phyloP scores from a whole-genome alignment of 2,113 vertebrate species.

The Brachionichthys hirsutus region DNA sequence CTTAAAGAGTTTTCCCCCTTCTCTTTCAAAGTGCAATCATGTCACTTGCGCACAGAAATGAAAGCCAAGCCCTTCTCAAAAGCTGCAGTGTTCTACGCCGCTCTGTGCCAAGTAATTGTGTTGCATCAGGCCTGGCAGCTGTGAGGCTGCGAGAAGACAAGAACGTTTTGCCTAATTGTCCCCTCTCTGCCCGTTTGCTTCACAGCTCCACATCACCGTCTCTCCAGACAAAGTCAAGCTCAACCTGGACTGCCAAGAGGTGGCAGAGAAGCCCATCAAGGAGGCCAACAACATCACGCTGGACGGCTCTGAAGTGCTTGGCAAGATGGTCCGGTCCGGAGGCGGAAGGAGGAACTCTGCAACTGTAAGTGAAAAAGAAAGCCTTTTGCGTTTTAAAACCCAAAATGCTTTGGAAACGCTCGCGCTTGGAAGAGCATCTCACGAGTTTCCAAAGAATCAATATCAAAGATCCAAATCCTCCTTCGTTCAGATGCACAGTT shows the following conservation, averaged over 20 bases:
- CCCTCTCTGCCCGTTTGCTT: slow-evolving; percentile 28
- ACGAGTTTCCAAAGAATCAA: slow-evolving; percentile 27
- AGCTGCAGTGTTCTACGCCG: slow-evolving; percentile 5
- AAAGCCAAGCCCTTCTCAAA: slow-evolving; percentile 43
- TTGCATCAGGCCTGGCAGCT: slow-evolving; percentile 28
- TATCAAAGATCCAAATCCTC: slow-evolving; percentile 16
- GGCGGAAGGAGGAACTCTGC: slow-evolving; percentile 86
- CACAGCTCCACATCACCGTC: slow-evolving; percentile 89
- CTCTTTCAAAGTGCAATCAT: slow-evolving; percentile 26
- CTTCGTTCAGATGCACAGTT: slow-evolving; percentile 30
- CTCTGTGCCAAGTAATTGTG: slow-evolving; percentile 31
- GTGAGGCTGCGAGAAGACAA: slow-evolving; percentile 20
- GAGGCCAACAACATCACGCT: slow-evolving; percentile 90
- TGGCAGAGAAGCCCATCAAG: slow-evolving; percentile 91
- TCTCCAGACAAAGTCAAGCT: slow-evolving; percentile 91
- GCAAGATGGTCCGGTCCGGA: slow-evolving; percentile 83
- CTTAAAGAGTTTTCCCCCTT: slow-evolving; percentile 12
- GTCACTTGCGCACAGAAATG: slow-evolving; percentile 18
- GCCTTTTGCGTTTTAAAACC: slow-evolving; percentile 7
- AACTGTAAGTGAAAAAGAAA: slow-evolving; percentile 84
- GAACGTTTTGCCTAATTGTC: slow-evolving; percentile 26
- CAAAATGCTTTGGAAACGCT: slow-evolving; percentile 27
- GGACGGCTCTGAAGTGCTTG: slow-evolving; percentile 94
- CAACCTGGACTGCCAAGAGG: slow-evolving; percentile 92
- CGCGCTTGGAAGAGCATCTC: slow-evolving; percentile 24